Percentiles rank a stretch among this genome's conserved stretches.
Evolutionary conservation across 1,140 invertebrate genomes (phyloP).

Genomic region (Muscidifurax raptorellus): DNA sequence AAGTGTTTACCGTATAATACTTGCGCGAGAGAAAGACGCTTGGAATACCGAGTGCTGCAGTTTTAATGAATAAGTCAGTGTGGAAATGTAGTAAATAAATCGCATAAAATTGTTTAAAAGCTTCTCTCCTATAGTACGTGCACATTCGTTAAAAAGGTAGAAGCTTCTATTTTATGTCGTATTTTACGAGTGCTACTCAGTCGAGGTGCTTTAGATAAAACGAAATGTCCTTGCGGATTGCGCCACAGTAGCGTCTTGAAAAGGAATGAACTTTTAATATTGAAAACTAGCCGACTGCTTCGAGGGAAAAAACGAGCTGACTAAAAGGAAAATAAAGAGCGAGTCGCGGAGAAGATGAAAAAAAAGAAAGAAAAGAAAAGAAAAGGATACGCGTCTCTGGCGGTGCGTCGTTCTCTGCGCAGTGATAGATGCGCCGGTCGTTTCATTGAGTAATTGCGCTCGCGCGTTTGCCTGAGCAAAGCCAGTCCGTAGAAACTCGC

Average conservation of each 20-base stretch:
- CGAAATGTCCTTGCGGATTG: neutral
- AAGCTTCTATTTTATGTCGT: neutral
- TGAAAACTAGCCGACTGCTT: neutral
- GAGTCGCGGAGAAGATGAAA: neutral
- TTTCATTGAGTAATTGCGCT: slow-evolving; percentile 5
- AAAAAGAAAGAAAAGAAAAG: neutral
- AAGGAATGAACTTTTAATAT: slow-evolving; percentile 11
- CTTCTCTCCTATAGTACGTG: neutral
- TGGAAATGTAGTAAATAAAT: slow-evolving; percentile 13
- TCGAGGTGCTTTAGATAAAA: neutral
- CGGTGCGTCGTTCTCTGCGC: neutral
- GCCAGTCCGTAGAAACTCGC: neutral
- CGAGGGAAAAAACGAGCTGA: neutral
- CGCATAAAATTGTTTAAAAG: neutral
- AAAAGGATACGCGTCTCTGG: neutral
- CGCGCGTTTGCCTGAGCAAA: neutral
- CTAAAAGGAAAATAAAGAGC: neutral
- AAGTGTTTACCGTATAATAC: neutral
- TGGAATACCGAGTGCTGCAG: neutral
- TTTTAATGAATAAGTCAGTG: neutral
- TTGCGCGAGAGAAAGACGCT: neutral
- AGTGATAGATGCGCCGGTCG: neutral
- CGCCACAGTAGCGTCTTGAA: neutral
- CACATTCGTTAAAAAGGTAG: neutral
- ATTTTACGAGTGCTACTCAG: slow-evolving; percentile 5